Percentiles rank a stretch among this genome's conserved stretches.
phyloP scores from a whole-genome alignment of 2,797 vertebrate genomes.

The Acanthurus leucopareius region DNA sequence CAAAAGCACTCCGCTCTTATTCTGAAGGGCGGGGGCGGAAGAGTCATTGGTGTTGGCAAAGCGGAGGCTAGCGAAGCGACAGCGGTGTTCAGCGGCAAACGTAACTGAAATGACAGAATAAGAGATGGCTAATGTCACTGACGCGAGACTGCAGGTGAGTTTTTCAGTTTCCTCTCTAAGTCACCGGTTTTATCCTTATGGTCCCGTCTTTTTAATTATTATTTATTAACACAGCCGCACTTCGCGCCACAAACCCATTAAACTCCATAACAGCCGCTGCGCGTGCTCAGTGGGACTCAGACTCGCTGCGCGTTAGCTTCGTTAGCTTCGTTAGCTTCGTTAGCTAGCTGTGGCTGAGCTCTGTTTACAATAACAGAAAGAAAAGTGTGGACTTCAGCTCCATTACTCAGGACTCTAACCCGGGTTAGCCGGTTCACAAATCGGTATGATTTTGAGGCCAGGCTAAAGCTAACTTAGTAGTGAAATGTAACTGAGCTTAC shows the following conservation, averaged over 20 bases:
- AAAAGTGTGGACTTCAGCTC: no score
- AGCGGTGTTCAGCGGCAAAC: background rate
- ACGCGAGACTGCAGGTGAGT: background rate
- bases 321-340: no score
- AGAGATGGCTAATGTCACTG: conserved; percentile 13
- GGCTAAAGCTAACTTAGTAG: no score
- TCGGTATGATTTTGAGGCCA: no score
- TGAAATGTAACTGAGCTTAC: no score
- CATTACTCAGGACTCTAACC: no score
- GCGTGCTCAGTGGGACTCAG: background rate
- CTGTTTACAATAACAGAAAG: background rate
- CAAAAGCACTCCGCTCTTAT: conserved; percentile 8
- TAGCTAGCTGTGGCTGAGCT: background rate
- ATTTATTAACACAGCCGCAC: background rate
- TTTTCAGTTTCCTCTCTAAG: fast-evolving
- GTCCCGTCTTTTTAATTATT: background rate
- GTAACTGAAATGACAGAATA: background rate
- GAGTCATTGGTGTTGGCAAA: conserved; percentile 14
- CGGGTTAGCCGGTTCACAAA: no score
- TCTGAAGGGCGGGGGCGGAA: conserved; percentile 25
- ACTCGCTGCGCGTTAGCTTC: background rate
- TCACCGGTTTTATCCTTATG: background rate
- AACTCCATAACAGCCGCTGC: background rate
- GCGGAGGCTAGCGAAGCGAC: background rate
- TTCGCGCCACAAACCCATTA: background rate